Base-by-base conservation (phyloP, 2,113 vertebrate species). In the Leptobrachium ailaonicum region DNA sequence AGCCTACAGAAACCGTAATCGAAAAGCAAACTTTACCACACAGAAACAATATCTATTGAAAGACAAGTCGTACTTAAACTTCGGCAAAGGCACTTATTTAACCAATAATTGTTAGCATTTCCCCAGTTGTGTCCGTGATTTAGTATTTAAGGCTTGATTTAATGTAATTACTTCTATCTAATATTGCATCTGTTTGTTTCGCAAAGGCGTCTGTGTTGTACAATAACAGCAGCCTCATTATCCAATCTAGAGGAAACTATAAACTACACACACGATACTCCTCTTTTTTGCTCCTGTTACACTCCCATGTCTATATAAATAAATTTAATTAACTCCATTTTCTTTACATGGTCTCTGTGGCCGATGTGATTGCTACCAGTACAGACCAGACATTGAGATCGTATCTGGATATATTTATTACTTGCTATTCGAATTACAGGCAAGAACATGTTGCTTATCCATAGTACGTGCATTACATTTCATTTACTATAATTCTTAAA, bases 331-430 rank as follows among this genome's bases (percentile, higher is more conserved):
- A 70, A 50, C 53, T 42, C 50, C 56, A 70, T 71, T 71, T 71
- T 13, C 42, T 78, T 62, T 20, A 50, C 41, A 63, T 71, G 56
- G 76, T 7, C 76, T 71, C 40, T 78, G 56, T 47, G 11, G n/a
- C 54, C 71, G 43, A 71, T 41, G 41, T 42, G 63, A 71, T 78
- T 78, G 60, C 69, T 70, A 50, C 42, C 67, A 62, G 56, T 69
- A 56, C 66, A 71, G 54, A 64, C n/a, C 20, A 56, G 68, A 40
- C 60, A 70, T 44, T 60, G 9, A 14, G 67, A 78, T 78, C 62
- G 58, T 71, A 78, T 78, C 76, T 78, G 14, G 56, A 41, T 63
- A 12, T 78, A 71, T 78, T 71, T 78, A 78, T 78, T 71, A 47
- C 67, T 45, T 64, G 13, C 67, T 63, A 41, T 41, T 77, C 40